These are phyloP conservation scores for Drosophila subsilvestris DNA, from an alignment of 2,888 invertebrate species.

Conservation along the genomic window DNA sequence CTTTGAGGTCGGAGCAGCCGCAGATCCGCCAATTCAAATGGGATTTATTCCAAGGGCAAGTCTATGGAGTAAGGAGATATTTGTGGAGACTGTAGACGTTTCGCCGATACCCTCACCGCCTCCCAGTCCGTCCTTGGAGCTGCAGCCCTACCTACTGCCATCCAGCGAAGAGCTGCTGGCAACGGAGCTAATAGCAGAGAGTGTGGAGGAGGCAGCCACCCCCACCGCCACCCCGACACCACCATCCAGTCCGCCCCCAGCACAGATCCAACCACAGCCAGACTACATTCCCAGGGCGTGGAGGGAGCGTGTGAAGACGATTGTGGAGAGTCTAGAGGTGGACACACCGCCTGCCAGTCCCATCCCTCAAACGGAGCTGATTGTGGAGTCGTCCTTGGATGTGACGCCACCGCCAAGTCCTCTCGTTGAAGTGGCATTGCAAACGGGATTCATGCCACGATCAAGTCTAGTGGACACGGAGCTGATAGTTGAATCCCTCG, in stretches of 20 bases:
- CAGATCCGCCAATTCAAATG: neutral
- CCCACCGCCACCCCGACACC: no score
- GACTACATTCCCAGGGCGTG: conserved; percentile 15
- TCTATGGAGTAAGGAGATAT: neutral
- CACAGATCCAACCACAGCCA: neutral
- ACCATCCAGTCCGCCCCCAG: neutral
- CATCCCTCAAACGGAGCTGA: neutral
- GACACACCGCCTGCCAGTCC: neutral
- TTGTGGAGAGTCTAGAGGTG: conserved; percentile 12
- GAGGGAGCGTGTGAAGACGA: conserved; percentile 2
- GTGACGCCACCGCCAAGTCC: neutral
- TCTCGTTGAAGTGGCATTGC: neutral
- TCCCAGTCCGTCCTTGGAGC: neutral
- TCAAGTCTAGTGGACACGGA: conserved; percentile 33
- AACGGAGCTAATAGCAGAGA: neutral
- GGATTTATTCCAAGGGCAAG: neutral
- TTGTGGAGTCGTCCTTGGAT: conserved; percentile 20
- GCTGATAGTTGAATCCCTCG: conserved; percentile 30
- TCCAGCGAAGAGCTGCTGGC: neutral
- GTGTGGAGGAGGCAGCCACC: neutral
- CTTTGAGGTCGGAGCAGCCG: neutral
- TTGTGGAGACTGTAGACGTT: neutral
- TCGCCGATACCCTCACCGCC: neutral
- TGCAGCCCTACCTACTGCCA: neutral
- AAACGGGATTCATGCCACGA: conserved; percentile 6